A percentile compares a stretch with the other conserved stretches of the same genome.
phyloP scores from a whole-genome alignment of 2,888 invertebrate genomes.

The Gandaritis pyraliata region DNA sequence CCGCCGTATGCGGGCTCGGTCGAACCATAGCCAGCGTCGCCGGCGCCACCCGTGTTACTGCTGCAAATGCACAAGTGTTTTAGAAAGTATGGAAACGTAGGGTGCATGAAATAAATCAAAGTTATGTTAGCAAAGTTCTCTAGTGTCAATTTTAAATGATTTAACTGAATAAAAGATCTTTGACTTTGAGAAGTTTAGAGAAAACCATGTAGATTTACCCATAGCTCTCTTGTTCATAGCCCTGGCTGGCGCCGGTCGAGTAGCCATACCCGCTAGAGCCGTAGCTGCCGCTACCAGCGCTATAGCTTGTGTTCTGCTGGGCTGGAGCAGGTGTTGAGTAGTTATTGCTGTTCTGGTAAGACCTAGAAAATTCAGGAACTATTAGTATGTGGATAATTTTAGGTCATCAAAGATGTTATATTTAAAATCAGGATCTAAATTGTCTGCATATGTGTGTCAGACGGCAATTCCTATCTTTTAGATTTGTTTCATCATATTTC shows the following conservation, averaged over 20 bases:
- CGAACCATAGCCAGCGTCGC: constrained; percentile 74
- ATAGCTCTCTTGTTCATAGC: constrained; percentile 74
- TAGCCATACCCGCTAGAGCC: constrained; percentile 71
- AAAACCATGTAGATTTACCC: constrained; percentile 54
- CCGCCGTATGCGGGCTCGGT: constrained; percentile 69
- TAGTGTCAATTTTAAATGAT: too few species aligned
- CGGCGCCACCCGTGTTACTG: constrained; percentile 64
- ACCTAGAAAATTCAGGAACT: constrained; percentile 50
- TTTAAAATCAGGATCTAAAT: constrained; percentile 58
- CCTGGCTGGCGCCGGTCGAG: constrained; percentile 61
- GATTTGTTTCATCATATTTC: constrained; percentile 51
- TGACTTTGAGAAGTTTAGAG: not conserved
- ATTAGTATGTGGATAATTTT: not conserved
- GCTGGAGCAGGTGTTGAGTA: constrained; percentile 68
- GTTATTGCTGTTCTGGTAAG: constrained; percentile 66
- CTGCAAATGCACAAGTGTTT: constrained; percentile 15
- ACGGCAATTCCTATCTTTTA: constrained; percentile 80
- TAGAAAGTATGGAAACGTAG: too few species aligned
- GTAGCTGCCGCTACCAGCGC: constrained; percentile 57
- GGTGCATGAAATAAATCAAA: too few species aligned
- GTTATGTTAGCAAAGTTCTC: too few species aligned
- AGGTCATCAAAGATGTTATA: not conserved
- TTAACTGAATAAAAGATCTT: too few species aligned
- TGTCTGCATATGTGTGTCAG: constrained; percentile 78
- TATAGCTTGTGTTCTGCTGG: constrained; percentile 45